Percentiles rank a stretch among this genome's conserved stretches.
Conservation (phyloP, 2,113 vertebrate species). For the Callorhinus ursinus region DNA sequence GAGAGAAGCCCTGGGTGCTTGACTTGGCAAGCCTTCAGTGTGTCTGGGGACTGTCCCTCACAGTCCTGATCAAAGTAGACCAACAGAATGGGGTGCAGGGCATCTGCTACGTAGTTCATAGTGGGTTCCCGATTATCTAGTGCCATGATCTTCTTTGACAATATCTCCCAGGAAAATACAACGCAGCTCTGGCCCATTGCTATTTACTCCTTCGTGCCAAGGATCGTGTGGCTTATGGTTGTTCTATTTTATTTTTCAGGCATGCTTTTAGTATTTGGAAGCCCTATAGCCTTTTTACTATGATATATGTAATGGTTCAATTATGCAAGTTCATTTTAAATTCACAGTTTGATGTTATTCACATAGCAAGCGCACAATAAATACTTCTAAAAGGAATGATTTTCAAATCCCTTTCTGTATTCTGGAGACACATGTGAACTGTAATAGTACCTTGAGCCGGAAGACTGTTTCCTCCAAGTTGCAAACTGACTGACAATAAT, state of each 20-base stretch:
- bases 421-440: slow-evolving; percentile 42
- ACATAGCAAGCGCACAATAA: neutral
- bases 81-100: neutral
- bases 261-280: slow-evolving; percentile 36
- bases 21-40: neutral
- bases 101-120: neutral
- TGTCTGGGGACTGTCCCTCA: neutral
- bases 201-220: neutral
- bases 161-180: neutral
- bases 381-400: neutral
- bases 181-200: neutral
- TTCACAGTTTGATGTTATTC: neutral
- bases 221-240: neutral
- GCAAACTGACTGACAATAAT: neutral
- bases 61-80: neutral
- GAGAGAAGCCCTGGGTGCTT: neutral
- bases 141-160: neutral
- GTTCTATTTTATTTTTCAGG: slow-evolving; percentile 4
- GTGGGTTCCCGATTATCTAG: neutral
- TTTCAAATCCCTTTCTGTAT: slow-evolving; percentile 45
- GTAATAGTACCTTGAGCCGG: slow-evolving; percentile 42
- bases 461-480: slow-evolving; percentile 47
- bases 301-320: slow-evolving; percentile 12
- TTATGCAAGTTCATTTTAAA: slow-evolving; percentile 45
- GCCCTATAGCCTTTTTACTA: neutral